Conservation (phyloP, 2,888 invertebrate species). For the Polylopha cassiicola region DNA sequence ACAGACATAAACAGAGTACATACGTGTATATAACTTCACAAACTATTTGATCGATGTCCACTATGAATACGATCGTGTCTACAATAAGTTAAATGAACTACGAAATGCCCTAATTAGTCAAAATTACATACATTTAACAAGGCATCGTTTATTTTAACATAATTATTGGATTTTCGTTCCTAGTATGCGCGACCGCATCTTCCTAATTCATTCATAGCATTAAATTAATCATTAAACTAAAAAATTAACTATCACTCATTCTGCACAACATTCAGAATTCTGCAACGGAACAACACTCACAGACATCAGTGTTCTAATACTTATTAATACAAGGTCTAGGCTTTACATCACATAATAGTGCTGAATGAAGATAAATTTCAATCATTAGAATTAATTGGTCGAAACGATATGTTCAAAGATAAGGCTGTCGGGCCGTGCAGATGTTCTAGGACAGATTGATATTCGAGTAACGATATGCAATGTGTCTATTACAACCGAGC, state of each 20-base stretch:
- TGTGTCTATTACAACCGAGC: slow-evolving; percentile 55
- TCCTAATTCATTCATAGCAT: slow-evolving; percentile 73
- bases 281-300: slow-evolving; percentile 61
- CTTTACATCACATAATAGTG: slow-evolving; percentile 72
- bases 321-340: slow-evolving; percentile 74
- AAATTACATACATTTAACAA: slow-evolving; percentile 72
- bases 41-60: slow-evolving; percentile 70
- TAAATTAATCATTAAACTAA: slow-evolving; percentile 73
- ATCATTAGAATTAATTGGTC: slow-evolving; percentile 72
- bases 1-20: slow-evolving; percentile 45
- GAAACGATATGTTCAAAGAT: slow-evolving; percentile 69
- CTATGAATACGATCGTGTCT: slow-evolving; percentile 65
- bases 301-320: slow-evolving; percentile 74
- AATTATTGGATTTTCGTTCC: slow-evolving; percentile 77
- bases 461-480: slow-evolving; percentile 68
- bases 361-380: slow-evolving; percentile 61
- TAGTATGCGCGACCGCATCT: slow-evolving; percentile 77
- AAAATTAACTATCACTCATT: slow-evolving; percentile 73
- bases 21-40: slow-evolving; percentile 46
- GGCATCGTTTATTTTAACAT: slow-evolving; percentile 68
- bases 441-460: slow-evolving; percentile 53
- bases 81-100: slow-evolving; percentile 71
- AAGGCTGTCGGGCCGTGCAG: slow-evolving; percentile 52
- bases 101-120: slow-evolving; percentile 73
- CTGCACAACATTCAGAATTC: slow-evolving; percentile 53